A percentile compares a stretch with the other conserved stretches of the same genome.
phyloP scores from a whole-genome alignment of 2,113 vertebrate species.

The Regulus satrapa region DNA sequence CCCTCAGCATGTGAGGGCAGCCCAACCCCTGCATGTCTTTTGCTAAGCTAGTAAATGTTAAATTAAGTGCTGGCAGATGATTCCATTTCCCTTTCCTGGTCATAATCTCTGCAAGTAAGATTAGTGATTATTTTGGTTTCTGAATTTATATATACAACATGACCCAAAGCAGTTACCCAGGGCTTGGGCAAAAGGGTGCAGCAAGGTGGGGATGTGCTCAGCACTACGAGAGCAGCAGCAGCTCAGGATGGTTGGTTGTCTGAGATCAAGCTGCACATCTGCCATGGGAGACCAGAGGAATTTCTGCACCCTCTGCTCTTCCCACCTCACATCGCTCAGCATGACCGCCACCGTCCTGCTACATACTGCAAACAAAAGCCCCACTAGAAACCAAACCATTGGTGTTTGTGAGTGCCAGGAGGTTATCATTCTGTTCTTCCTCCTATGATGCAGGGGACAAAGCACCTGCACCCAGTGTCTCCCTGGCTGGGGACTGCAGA shows the following conservation, averaged over 20 bases:
- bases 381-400: neutral
- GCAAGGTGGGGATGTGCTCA: neutral
- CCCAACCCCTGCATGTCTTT: neutral
- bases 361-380: neutral
- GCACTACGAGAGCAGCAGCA: neutral
- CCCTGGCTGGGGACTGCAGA: neutral
- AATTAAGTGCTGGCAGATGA: neutral
- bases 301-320: neutral
- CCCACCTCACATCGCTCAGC: rapidly evolving
- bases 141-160: neutral
- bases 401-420: neutral
- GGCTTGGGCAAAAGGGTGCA: neutral
- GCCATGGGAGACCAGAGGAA: neutral
- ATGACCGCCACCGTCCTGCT: neutral
- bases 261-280: neutral
- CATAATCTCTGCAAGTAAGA: neutral
- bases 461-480: neutral
- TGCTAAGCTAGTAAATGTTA: neutral
- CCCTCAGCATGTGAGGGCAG: neutral
- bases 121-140: slow-evolving; percentile 1
- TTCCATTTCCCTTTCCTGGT: neutral
- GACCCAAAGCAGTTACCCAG: neutral
- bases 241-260: neutral
- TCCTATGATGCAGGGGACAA: neutral
- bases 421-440: neutral